These are phyloP conservation scores for Prinia subflava DNA, from an alignment of 2,113 vertebrate species.

Conservation along the genomic window DNA sequence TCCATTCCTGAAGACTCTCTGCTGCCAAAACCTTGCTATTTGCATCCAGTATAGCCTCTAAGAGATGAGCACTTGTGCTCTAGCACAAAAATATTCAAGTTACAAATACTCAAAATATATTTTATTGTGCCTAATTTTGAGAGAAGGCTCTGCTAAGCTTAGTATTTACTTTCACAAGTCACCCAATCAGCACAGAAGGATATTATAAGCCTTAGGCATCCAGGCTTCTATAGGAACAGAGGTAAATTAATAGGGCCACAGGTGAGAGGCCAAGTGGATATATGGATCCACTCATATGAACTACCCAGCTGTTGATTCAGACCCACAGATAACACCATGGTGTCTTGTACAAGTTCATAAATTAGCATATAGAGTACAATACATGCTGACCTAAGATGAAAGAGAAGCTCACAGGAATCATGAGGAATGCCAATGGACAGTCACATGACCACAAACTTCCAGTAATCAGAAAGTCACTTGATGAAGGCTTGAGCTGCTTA, in stretches of 20 bases:
- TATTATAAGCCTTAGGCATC: neutral
- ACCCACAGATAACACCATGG: neutral
- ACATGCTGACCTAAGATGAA: neutral
- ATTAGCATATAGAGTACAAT: neutral
- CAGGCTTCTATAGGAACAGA: neutral
- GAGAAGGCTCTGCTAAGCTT: neutral
- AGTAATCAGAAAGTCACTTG: neutral
- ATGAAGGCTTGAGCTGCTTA: neutral
- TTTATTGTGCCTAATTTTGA: neutral
- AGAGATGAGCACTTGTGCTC: neutral
- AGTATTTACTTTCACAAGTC: neutral
- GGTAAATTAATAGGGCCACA: neutral
- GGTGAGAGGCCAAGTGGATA: neutral
- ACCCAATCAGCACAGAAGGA: neutral
- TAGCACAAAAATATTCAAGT: neutral
- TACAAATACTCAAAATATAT: neutral
- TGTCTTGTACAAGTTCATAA: neutral
- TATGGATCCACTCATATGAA: neutral
- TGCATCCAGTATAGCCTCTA: neutral
- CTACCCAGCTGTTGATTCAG: neutral
- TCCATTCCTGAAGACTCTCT: neutral
- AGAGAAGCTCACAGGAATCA: neutral
- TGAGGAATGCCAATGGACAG: neutral
- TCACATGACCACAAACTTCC: neutral
- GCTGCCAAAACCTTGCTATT: neutral